Evolutionary conservation across 2,888 invertebrate species (phyloP).

Genomic region (Daptonema setosum): DNA sequence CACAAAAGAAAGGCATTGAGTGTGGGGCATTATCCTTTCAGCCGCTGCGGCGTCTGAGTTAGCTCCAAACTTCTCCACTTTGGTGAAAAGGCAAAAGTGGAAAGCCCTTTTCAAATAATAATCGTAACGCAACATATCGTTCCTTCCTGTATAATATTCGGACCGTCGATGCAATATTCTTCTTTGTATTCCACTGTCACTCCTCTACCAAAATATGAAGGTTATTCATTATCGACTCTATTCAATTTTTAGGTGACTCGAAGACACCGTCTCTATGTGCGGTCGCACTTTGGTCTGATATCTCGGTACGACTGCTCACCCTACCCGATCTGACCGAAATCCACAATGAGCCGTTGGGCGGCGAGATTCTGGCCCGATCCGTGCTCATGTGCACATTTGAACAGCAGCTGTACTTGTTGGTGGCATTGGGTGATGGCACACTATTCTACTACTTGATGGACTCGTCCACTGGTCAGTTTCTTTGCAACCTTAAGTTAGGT

Average conservation of each 20-base stretch:
- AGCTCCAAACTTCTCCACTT: too few relatives aligned
- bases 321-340: slow-evolving; percentile 49
- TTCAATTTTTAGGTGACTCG: not conserved
- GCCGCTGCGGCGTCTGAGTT: too few relatives aligned
- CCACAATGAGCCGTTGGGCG: slow-evolving; percentile 11
- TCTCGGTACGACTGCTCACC: slow-evolving; percentile 62
- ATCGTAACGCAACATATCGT: too few relatives aligned
- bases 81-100: too few relatives aligned
- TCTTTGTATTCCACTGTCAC: too few relatives aligned
- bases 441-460: slow-evolving; percentile 83
- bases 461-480: slow-evolving; percentile 29
- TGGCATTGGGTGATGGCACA: slow-evolving; percentile 83
- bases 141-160: too few relatives aligned
- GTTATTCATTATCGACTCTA: too few relatives aligned
- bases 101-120: too few relatives aligned
- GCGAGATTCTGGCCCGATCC: slow-evolving; percentile 81
- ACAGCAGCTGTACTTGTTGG: slow-evolving; percentile 42
- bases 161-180: too few relatives aligned
- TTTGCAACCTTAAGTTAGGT: not conserved
- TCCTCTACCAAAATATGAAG: too few relatives aligned
- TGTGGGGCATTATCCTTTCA: too few relatives aligned
- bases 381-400: slow-evolving; percentile 83
- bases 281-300: slow-evolving; percentile 90
- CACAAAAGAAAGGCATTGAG: too few relatives aligned
- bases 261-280: slow-evolving; percentile 48